Evolutionary conservation across 1,140 invertebrate genomes (phyloP).

Genomic region (Drosophila tsacasi): DNA sequence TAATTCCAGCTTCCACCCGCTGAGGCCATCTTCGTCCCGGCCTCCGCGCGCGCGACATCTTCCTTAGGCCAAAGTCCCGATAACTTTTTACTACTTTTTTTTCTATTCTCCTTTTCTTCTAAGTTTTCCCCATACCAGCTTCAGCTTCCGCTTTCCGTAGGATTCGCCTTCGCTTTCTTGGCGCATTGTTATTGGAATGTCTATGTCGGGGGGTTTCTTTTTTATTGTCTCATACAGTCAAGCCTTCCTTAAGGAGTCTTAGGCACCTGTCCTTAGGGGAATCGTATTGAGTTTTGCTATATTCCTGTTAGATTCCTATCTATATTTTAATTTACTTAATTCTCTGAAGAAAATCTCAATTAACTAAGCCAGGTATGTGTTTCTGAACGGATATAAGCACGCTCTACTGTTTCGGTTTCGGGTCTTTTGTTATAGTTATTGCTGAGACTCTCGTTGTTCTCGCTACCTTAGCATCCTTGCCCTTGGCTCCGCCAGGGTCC

Average conservation of each 20-base stretch:
- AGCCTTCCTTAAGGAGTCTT: background rate
- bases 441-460: conserved; percentile 57
- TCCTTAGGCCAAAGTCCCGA: conserved; percentile 25
- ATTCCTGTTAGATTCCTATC: background rate
- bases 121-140: conserved; percentile 18
- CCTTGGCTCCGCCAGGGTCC: conserved; percentile 27
- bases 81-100: conserved; percentile 58
- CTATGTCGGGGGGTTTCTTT: conserved; percentile 30
- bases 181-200: conserved; percentile 76
- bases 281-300: too few species aligned
- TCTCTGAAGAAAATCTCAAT: background rate
- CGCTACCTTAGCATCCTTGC: conserved; percentile 71
- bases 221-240: conserved; percentile 20
- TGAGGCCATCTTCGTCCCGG: background rate
- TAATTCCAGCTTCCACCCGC: conserved; percentile 56
- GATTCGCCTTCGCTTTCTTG: conserved; percentile 35
- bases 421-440: conserved; percentile 70
- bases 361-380: background rate
- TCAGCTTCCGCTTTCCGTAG: conserved; percentile 7
- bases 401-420: conserved; percentile 10
- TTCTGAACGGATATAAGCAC: too few species aligned
- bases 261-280: background rate
- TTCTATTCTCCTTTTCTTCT: conserved; percentile 9
- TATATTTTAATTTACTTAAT: background rate
- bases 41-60: conserved; percentile 17